Base-by-base conservation (phyloP, 1,140 invertebrate genomes). In the Eriocheir sinensis region DNA sequence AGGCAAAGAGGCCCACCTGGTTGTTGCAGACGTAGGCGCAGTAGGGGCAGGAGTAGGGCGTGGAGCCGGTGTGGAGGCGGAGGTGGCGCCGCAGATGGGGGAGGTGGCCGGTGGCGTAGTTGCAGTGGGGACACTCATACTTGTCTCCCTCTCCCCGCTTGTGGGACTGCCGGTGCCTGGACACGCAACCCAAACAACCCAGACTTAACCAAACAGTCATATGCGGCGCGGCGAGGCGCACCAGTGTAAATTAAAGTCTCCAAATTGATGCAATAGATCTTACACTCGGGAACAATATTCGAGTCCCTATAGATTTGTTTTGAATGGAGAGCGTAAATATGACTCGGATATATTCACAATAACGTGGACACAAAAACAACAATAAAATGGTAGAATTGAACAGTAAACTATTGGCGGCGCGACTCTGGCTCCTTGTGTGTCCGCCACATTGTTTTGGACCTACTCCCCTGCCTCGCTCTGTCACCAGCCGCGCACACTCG, bases 11-110 rank as follows among this genome's bases (percentile, higher is more conserved):
- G 8, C 89, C 27, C 32, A 95, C 95, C 93, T 94, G 94, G 88
- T 95, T 95, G 72, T 96, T 96, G 89, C 95, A 96, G 21, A 79
- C 85, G 60, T 96, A 96, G 34, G 38, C 12, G 95, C 96, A 96
- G 93, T 95, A 96, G 41, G 91, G 81, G 93, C 96, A 96, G 17
- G 92, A 81, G 88, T 91, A 96, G 8, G 96, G 96, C 38, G 96
- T 96, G 85, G 96, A 96, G 32, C 96, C 96, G 27, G 96, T 96
- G 92, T 97, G 96, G 36, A 96, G 96, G 96, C 97, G 96, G 94
- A 96, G 96, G 94, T 97, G 96, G 2, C 96, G 96, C 91, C 96
- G 96, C 40, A 97, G 94, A 94, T 97, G 96, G 30, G 94, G 93
- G n/a, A 92, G 95, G n/a, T 93, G 95, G 8, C 72, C 38, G n/a